Evolutionary conservation across 2,113 vertebrate genomes (phyloP).

Genomic region (Phrynosoma blainvillii): DNA sequence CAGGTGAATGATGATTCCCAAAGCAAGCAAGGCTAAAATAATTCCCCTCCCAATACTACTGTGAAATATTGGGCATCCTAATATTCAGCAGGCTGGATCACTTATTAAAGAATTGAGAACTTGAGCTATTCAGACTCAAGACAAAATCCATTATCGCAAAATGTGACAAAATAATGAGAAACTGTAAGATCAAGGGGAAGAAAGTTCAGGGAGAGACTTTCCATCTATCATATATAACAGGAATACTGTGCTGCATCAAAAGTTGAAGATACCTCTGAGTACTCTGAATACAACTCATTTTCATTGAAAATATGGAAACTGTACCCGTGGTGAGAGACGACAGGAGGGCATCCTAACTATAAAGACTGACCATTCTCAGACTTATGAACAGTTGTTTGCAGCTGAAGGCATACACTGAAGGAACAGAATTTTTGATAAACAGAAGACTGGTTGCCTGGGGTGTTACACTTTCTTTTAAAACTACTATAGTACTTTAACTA

Average conservation of each 20-base stretch:
- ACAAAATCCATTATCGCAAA: neutral
- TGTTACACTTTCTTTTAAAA: neutral
- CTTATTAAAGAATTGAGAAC: neutral
- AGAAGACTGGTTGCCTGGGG: neutral
- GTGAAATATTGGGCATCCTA: constrained; percentile 3
- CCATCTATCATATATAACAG: neutral
- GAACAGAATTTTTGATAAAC: too few relatives aligned
- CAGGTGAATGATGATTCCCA: neutral
- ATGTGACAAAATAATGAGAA: constrained; percentile 22
- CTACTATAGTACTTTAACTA: neutral
- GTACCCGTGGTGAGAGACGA: neutral
- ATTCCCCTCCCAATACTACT: neutral
- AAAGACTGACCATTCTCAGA: neutral
- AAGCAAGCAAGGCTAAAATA: neutral
- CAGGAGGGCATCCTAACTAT: neutral
- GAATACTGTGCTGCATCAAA: neutral
- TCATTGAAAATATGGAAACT: too few relatives aligned
- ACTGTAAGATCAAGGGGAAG: neutral
- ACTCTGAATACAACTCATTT: neutral
- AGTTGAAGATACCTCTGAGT: neutral
- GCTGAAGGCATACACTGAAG: neutral
- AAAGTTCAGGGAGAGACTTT: neutral
- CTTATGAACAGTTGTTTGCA: neutral
- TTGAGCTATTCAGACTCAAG: constrained; percentile 9
- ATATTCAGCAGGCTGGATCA: neutral